Evolutionary conservation across 2,113 vertebrate genomes (phyloP).

Genomic region (Apodemus speciosus): DNA sequence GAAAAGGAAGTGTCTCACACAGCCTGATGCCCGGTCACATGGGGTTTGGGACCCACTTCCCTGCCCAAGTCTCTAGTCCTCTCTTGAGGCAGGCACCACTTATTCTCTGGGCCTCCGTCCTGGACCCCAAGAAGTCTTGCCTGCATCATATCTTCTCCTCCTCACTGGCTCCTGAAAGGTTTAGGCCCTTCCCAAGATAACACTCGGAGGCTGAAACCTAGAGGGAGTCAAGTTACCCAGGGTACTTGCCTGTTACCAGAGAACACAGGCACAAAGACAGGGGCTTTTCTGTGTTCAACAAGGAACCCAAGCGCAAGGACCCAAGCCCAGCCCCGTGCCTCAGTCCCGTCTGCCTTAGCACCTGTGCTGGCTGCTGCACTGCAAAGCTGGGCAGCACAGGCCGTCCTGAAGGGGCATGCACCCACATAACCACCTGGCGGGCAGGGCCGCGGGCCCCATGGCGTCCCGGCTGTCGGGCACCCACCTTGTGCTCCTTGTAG

Average conservation of each 20-base stretch:
- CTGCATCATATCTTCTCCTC: neutral
- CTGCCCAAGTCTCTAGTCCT: neutral
- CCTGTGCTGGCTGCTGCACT: too few species aligned
- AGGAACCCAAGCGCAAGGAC: neutral
- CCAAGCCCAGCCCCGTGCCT: neutral
- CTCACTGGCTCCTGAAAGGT: neutral
- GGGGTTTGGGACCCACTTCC: neutral
- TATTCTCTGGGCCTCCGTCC: neutral
- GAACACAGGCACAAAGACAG: fast-evolving
- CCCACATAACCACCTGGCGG: neutral
- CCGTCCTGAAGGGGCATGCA: neutral
- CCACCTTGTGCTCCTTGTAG: constrained; percentile 97
- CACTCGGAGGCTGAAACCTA: neutral
- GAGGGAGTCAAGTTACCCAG: neutral
- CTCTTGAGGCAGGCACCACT: neutral
- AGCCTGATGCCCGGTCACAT: neutral
- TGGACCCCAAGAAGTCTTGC: neutral
- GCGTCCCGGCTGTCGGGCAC: neutral
- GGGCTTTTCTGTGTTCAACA: neutral
- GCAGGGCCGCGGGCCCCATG: fast-evolving
- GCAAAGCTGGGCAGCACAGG: neutral
- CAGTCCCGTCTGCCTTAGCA: neutral
- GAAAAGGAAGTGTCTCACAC: neutral
- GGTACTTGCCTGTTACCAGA: neutral
- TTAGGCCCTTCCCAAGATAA: neutral